phyloP scores from a whole-genome alignment of 2,113 vertebrate species.

The Leuciscus idus region DNA sequence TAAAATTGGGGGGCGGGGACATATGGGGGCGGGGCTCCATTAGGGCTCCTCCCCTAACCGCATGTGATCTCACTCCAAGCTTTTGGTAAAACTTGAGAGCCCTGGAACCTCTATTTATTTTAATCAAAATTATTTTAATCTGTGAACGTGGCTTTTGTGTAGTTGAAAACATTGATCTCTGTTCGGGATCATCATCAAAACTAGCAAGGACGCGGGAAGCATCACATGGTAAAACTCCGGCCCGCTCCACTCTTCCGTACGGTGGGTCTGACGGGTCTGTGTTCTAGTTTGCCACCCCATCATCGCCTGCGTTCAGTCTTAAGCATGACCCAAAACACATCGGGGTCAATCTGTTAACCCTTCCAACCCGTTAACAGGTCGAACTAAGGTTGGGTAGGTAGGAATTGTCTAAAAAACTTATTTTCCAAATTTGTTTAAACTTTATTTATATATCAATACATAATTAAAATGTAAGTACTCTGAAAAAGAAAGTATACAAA shows the following conservation, averaged over 20 bases:
- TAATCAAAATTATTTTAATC: not conserved
- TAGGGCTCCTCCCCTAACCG: too few relatives aligned
- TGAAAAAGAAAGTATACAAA: too few relatives aligned
- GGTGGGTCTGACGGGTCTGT: conserved; percentile 49
- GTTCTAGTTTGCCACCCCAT: conserved; percentile 62
- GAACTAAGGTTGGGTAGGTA: too few relatives aligned
- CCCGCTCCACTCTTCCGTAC: conserved; percentile 64
- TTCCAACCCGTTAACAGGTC: not conserved
- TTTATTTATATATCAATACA: too few relatives aligned
- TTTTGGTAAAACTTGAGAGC: too few relatives aligned
- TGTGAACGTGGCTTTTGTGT: not conserved
- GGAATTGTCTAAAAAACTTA: too few relatives aligned
- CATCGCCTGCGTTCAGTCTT: conserved; percentile 61
- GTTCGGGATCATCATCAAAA: not conserved
- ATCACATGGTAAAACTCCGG: conserved; percentile 32
- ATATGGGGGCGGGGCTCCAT: too few relatives aligned
- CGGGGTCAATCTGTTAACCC: not conserved
- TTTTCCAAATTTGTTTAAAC: too few relatives aligned
- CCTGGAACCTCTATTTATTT: not conserved
- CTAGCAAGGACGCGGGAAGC: not conserved
- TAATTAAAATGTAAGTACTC: too few relatives aligned
- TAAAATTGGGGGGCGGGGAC: too few relatives aligned
- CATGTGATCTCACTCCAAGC: too few relatives aligned
- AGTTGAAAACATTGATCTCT: not conserved
- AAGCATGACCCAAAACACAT: conserved; percentile 41